Base-by-base conservation (phyloP, 2,888 invertebrate genomes). In the Beris chalybata region DNA sequence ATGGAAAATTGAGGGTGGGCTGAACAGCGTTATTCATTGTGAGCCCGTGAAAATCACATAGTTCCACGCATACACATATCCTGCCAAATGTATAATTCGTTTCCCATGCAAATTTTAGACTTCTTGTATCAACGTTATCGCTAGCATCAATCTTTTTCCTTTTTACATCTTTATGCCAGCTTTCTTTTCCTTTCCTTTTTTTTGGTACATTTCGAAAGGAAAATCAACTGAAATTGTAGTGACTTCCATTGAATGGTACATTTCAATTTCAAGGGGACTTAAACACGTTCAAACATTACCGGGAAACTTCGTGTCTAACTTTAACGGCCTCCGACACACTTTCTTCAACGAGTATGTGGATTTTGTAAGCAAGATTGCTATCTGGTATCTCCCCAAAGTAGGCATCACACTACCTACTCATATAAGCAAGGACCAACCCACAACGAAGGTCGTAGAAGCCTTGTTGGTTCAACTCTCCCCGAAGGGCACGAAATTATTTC, bases 221-320 rank as follows among this genome's bases (percentile, higher is more conserved):
- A 44, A 57, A 44, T 15, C 43, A 57, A 45, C 22, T 57, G 44
- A 57, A 57, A 57, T 57, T 57, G 44, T 44, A 57, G 54, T 54
- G 54, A 54, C 54, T 54, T 54, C 31, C 32, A 54, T 15, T 32
- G 31, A 22, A 54, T 32, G 54, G n/a, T 57, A 44, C 45, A 57
- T 57, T 57, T 57, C 57, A 57, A 57, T 57, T 57, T 57, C 57
- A 44, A 44, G 57, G 57, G 45, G 44, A 45, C 44, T 44, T 22
- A 44, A 22, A 43, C 43, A 6, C 29, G 57, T 57, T 57, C 29
- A 22, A 11, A 43, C 22, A 57, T 57, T 44, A n/a, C 44, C 43
- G 15, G 13, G 29, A 30, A 44, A 15, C 43, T 57, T 44, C 29
- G 57, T n/a, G 31, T 54, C 9, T 32, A 54, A 54, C 12, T 54